These are phyloP conservation scores for Meandrusa payeni DNA, from an alignment of 2,888 invertebrate species.

Conservation along the genomic window DNA sequence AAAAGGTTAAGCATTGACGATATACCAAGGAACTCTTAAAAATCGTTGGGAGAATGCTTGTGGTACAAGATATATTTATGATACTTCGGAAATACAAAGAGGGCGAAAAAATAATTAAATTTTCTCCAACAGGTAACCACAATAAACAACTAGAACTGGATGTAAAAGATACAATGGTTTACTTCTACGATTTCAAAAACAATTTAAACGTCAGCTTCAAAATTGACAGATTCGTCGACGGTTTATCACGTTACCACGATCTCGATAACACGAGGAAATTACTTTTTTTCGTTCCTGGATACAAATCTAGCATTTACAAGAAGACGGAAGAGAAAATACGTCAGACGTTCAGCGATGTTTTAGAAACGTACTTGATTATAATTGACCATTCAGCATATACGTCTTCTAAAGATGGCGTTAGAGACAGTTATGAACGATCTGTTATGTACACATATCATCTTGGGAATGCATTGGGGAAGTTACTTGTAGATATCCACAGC, in stretches of 20 bases:
- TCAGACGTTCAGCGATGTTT: slow-evolving; percentile 12
- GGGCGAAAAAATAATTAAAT: too few species aligned
- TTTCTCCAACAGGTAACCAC: slow-evolving; percentile 20
- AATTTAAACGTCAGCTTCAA: slow-evolving; percentile 19
- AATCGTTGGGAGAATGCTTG: too few species aligned
- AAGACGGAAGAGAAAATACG: slow-evolving; percentile 21
- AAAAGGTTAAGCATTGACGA: too few species aligned
- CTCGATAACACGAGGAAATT: slow-evolving; percentile 16
- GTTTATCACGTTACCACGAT: slow-evolving; percentile 9
- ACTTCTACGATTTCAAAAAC: slow-evolving; percentile 24
- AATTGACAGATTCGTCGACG: slow-evolving; percentile 14
- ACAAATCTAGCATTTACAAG: slow-evolving; percentile 19
- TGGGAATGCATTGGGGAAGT: slow-evolving; percentile 19
- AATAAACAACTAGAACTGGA: slow-evolving; percentile 17
- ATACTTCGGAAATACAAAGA: too few species aligned
- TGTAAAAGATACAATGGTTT: slow-evolving; percentile 22
- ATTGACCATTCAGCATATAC: slow-evolving; percentile 25
- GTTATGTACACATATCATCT: slow-evolving; percentile 23
- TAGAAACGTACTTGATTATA: slow-evolving; percentile 24
- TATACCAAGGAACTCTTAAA: too few species aligned
- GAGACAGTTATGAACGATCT: slow-evolving; percentile 24
- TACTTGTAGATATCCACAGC: slow-evolving; percentile 13
- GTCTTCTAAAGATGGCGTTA: slow-evolving; percentile 14
- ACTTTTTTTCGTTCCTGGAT: slow-evolving; percentile 23
- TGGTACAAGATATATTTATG: too few species aligned